Conservation (phyloP, 2,797 vertebrate species). For the Bovichtus diacanthus region DNA sequence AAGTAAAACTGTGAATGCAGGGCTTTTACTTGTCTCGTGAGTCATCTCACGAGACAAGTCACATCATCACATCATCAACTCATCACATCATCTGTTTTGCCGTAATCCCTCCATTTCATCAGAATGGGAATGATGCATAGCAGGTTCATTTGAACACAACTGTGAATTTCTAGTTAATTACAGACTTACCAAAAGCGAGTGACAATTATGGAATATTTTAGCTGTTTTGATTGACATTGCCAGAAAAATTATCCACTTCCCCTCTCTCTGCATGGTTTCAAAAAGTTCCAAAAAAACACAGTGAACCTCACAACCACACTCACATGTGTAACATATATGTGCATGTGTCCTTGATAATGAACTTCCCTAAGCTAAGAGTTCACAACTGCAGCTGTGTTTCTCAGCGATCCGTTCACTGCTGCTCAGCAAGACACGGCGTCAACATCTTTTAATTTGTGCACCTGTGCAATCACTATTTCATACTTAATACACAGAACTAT, state of each 20-base stretch:
- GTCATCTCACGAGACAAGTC: not conserved
- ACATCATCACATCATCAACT: no score
- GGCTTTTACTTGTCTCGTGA: not conserved
- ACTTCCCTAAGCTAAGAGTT: not conserved
- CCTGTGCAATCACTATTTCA: conserved; percentile 27
- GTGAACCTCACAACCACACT: conserved; percentile 1
- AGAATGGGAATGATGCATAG: conserved; percentile 14
- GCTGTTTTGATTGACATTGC: conserved; percentile 26
- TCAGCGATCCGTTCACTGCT: not conserved
- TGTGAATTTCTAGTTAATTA: conserved; percentile 40
- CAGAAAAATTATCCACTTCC: conserved; percentile 36
- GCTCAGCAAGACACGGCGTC: not conserved
- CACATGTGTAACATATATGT: not conserved
- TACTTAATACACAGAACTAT: conserved; percentile 17
- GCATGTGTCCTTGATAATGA: not conserved
- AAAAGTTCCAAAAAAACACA: conserved; percentile 2
- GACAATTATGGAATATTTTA: conserved; percentile 19
- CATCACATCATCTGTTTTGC: not conserved
- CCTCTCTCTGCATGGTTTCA: not conserved
- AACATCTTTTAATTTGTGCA: not conserved
- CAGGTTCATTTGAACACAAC: conserved; percentile 5
- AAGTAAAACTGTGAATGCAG: not conserved
- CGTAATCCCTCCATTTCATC: conserved; percentile 22
- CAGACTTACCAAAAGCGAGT: not conserved
- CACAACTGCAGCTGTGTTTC: conserved; percentile 23